Conservation (phyloP, 1,140 invertebrate species). For the Cyphomyrmex costatus region DNA sequence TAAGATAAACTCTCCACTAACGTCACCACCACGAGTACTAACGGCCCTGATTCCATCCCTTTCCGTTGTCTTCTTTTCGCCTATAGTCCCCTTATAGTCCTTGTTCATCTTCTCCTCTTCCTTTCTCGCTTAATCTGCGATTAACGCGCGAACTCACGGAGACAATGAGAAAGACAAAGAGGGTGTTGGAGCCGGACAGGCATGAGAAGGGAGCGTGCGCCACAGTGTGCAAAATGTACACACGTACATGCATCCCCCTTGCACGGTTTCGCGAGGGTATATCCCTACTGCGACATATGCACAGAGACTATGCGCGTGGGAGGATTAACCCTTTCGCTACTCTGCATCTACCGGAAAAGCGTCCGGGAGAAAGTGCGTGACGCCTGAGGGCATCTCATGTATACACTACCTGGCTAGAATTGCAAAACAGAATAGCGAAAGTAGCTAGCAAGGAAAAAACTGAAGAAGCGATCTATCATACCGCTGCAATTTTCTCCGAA, state of each 20-base stretch:
- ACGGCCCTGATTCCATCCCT: slow-evolving; percentile 35
- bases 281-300: slow-evolving; percentile 7
- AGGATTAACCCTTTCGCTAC: slow-evolving; percentile 45
- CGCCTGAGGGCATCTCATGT: neutral
- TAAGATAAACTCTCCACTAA: slow-evolving; percentile 23
- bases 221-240: slow-evolving; percentile 15
- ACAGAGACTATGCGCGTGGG: slow-evolving; percentile 18
- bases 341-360: slow-evolving; percentile 17
- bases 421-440: neutral
- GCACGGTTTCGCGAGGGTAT: slow-evolving; percentile 22
- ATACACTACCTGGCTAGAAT: slow-evolving; percentile 14
- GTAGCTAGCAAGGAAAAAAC: neutral
- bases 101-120: neutral
- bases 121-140: slow-evolving; percentile 1
- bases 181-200: slow-evolving; percentile 30
- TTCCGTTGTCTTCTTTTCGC: slow-evolving; percentile 41
- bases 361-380: slow-evolving; percentile 29
- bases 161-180: slow-evolving; percentile 56
- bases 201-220: slow-evolving; percentile 24
- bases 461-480: neutral
- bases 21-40: neutral
- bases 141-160: slow-evolving; percentile 54
- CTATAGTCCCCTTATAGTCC: slow-evolving; percentile 17
- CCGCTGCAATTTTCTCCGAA: neutral
- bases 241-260: slow-evolving; percentile 30